These are phyloP conservation scores for Toxostoma redivivum DNA, from an alignment of 2,113 vertebrate genomes.

Conservation along the genomic window DNA sequence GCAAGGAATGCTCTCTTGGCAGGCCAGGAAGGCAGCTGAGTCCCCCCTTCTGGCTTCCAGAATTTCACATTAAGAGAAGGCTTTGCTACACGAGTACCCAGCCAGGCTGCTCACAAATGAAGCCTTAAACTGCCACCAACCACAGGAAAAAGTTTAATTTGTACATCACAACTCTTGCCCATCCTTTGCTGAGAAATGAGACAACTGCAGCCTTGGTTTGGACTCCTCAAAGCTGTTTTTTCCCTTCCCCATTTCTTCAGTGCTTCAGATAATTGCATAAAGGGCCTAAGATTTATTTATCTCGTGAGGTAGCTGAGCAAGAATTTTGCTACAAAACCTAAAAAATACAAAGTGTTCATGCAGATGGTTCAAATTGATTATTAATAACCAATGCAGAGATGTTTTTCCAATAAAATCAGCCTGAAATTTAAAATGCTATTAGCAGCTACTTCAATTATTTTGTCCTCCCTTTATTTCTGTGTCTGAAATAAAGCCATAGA, in stretches of 20 bases:
- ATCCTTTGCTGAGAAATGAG: neutral
- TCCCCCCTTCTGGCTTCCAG: neutral
- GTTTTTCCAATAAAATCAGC: neutral
- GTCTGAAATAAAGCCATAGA: neutral
- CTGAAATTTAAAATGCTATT: neutral
- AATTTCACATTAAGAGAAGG: neutral
- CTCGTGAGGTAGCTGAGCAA: neutral
- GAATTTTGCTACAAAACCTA: neutral
- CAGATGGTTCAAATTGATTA: neutral
- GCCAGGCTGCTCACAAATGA: neutral
- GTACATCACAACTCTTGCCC: neutral
- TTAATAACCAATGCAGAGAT: neutral
- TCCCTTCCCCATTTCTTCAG: neutral
- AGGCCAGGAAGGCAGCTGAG: neutral
- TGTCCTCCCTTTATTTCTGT: neutral
- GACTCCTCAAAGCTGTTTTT: neutral
- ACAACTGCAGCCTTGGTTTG: neutral
- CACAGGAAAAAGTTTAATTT: neutral
- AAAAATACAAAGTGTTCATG: neutral
- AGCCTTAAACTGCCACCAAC: neutral
- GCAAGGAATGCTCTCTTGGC: constrained; percentile 35
- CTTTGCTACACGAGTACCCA: neutral
- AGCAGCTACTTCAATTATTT: neutral
- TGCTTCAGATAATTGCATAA: neutral
- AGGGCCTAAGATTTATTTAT: neutral